Conservation (phyloP, 2,113 vertebrate species). For the Pan paniscus region DNA sequence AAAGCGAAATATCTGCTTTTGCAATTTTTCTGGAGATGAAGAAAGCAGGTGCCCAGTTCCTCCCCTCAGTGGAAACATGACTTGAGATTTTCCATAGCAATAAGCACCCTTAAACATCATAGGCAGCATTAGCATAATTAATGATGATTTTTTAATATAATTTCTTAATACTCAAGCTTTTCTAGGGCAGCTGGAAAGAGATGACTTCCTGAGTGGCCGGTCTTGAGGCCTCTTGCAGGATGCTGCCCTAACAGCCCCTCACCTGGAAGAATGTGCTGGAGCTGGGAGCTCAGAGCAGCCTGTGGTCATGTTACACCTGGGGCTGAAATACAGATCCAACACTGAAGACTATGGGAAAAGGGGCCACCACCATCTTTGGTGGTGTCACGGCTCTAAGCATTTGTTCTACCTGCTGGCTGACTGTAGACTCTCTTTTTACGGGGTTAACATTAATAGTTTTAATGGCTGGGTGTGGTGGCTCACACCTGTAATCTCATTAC, state of each 20-base stretch:
- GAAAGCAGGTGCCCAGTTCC: neutral
- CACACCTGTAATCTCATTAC: no score
- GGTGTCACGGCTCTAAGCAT: rapidly evolving
- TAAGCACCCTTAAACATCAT: neutral
- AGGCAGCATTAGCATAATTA: neutral
- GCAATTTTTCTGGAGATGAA: neutral
- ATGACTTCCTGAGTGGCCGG: rapidly evolving
- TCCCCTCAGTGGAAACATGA: neutral
- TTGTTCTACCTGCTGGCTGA: neutral
- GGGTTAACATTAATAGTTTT: neutral
- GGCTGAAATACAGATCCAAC: rapidly evolving
- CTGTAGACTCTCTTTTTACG: neutral
- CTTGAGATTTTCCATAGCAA: neutral
- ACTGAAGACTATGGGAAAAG: neutral
- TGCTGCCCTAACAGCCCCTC: rapidly evolving
- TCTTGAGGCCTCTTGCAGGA: neutral
- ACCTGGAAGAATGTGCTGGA: neutral
- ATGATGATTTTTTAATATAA: neutral
- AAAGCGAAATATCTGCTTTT: neutral
- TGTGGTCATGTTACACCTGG: rapidly evolving
- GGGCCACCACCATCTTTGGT: neutral
- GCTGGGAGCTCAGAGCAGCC: neutral
- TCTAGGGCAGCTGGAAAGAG: neutral
- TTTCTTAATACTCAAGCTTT: neutral
- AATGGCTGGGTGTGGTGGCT: neutral